A percentile compares a stretch with the other conserved stretches of the same genome.
Evolutionary conservation across 2,888 invertebrate genomes (phyloP).

Genomic region (Andrena fulva): DNA sequence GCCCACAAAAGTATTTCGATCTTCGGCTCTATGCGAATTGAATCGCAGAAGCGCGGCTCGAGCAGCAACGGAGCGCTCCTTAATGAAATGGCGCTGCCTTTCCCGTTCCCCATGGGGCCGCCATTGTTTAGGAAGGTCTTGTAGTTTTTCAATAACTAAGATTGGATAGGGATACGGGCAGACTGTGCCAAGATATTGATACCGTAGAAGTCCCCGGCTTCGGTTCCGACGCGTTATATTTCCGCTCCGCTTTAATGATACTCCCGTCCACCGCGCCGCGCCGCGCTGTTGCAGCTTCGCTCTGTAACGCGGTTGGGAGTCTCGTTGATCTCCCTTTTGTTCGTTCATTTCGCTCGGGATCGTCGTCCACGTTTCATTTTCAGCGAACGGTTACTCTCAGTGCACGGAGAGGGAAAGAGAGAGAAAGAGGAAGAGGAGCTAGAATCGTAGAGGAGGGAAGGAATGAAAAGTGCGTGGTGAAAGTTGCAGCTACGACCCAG

Average conservation of each 20-base stretch:
- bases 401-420: not conserved
- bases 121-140: slow-evolving; percentile 77
- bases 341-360: slow-evolving; percentile 5
- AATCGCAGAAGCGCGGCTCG: slow-evolving; percentile 48
- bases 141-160: slow-evolving; percentile 77
- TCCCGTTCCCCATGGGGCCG: slow-evolving; percentile 67
- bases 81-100: slow-evolving; percentile 78
- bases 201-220: slow-evolving; percentile 31
- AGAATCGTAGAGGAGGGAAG: not conserved
- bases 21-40: slow-evolving; percentile 54
- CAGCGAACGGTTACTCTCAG: not conserved
- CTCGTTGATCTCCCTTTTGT: slow-evolving; percentile 28
- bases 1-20: slow-evolving; percentile 58
- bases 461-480: not conserved
- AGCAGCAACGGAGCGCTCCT: slow-evolving; percentile 58
- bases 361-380: not conserved
- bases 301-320: slow-evolving; percentile 33
- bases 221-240: slow-evolving; percentile 31
- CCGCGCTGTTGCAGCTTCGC: slow-evolving; percentile 1
- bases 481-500: not conserved
- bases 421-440: not conserved
- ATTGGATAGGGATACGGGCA: slow-evolving; percentile 74
- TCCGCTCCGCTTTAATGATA: slow-evolving; percentile 34
- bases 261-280: not conserved
- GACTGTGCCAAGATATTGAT: slow-evolving; percentile 68